Evolutionary conservation across 2,113 vertebrate genomes (phyloP), one percentile per base, ranked within the genome.

Genomic region (Romanogobio albipinnatus): DNA sequence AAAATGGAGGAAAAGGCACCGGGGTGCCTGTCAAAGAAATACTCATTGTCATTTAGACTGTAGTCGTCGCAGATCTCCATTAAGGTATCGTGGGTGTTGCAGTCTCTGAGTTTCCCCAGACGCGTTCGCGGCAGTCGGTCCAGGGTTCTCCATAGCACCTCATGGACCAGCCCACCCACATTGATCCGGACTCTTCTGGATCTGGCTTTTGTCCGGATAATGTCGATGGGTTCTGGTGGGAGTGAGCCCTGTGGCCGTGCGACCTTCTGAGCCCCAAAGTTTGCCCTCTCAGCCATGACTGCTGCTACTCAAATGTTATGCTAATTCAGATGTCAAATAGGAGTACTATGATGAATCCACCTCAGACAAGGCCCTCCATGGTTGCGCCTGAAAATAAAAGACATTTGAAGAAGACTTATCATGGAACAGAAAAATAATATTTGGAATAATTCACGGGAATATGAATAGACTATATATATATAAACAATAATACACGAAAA

Each of bases 1-100:
- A 99, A 93, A 92, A 99, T 99, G 90, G 98, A 99, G 64, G 98
- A 97, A 94, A 99, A 99, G 92, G 98, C 98, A 82, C 97, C 96
- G 0, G 98, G 98, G 80, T 99, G 98, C 33, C 98, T 93, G 90
- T 99, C 98, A 59, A 99, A 99, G 95, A 99, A 99, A 90, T 98
- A 99, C 15, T 99, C 98, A 0, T 97, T 98, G 56, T 99, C 97
- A 0, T 78, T 86, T 15, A 99, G 95, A 86, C 95, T 97, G 92
- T 99, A 99, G 93, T 99, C 98, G 14, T 99, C 98, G 9, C 98
- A 99, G 74, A 99, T 95, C 93, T 99, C 97, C 89, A 99, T 93
- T 89, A 99, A 93, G 29, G 96, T 96, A 84, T 99, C 98, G 1
- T 99, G 96, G 15, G 96, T 99, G 92, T 98, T 98, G 91, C 97